Conservation (phyloP, 2,888 invertebrate species). For the Penaeus monodon region DNA sequence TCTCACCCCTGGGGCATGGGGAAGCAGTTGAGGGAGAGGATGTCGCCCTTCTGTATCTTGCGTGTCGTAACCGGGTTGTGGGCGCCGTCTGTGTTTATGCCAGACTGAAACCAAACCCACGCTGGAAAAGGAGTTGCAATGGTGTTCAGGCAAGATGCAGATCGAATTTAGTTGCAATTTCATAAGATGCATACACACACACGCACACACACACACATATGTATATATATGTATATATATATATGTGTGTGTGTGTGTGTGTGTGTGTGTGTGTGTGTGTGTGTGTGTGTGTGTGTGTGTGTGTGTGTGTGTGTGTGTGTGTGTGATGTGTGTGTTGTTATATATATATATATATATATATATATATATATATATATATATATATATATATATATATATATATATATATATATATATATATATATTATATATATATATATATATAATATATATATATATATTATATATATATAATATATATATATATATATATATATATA, state of each 20-base stretch:
- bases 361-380: too few relatives aligned
- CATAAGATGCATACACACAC: neutral
- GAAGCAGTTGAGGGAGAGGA: constrained; percentile 51
- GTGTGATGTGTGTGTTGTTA: too few relatives aligned
- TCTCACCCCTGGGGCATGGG: constrained; percentile 58
- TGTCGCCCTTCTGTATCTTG: constrained; percentile 45
- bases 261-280: neutral
- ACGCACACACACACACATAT: neutral
- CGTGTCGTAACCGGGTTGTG: constrained; percentile 55
- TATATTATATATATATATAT: too few relatives aligned
- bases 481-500: constrained; percentile 4
- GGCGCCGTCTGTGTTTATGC: constrained; percentile 53
- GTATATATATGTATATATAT: constrained; percentile 17
- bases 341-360: too few relatives aligned
- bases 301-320: too few relatives aligned
- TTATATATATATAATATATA: too few relatives aligned
- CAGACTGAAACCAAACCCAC: constrained; percentile 59
- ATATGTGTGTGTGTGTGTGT: neutral
- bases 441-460: too few relatives aligned
- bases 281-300: too few relatives aligned
- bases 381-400: too few relatives aligned
- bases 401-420: too few relatives aligned
- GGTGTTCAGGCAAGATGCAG: neutral
- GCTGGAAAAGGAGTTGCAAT: constrained; percentile 6
- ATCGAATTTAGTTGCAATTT: neutral